Conservation (phyloP, 1,140 invertebrate genomes). For the Drosophila sp. region DNA sequence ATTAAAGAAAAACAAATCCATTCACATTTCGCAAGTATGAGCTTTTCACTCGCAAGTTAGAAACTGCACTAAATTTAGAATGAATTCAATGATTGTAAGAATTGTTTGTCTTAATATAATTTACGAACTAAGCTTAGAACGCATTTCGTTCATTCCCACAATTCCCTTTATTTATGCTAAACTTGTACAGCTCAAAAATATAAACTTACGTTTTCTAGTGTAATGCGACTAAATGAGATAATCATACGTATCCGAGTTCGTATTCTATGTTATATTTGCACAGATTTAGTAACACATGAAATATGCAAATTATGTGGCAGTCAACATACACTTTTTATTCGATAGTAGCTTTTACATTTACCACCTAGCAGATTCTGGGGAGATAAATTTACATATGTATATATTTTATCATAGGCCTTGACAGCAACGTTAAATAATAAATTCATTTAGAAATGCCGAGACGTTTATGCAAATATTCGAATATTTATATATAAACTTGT, state of each 20-base stretch:
- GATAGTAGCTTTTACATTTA: conserved; percentile 33
- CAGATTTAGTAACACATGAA: conserved; percentile 11
- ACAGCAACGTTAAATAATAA: no score
- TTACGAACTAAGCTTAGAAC: background rate
- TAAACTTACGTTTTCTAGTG: background rate
- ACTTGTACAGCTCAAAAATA: background rate
- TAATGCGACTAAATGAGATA: background rate
- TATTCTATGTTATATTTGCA: conserved; percentile 37
- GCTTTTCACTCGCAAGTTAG: no score
- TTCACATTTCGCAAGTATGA: no score
- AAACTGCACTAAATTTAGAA: no score
- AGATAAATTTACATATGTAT: conserved; percentile 57
- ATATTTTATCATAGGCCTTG: conserved; percentile 38
- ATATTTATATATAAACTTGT: background rate
- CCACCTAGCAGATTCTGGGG: conserved; percentile 1
- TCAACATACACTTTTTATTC: conserved; percentile 70
- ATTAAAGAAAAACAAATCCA: no score
- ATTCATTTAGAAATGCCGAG: no score
- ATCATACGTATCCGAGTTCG: no score
- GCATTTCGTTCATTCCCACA: background rate
- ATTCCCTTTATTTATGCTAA: background rate
- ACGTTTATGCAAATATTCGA: conserved; percentile 67
- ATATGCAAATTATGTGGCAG: conserved; percentile 70
- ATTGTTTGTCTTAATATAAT: background rate
- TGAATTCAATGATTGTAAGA: no score